Base-by-base conservation (phyloP, 2,797 vertebrate species). In the Syndactyla subalaris region DNA sequence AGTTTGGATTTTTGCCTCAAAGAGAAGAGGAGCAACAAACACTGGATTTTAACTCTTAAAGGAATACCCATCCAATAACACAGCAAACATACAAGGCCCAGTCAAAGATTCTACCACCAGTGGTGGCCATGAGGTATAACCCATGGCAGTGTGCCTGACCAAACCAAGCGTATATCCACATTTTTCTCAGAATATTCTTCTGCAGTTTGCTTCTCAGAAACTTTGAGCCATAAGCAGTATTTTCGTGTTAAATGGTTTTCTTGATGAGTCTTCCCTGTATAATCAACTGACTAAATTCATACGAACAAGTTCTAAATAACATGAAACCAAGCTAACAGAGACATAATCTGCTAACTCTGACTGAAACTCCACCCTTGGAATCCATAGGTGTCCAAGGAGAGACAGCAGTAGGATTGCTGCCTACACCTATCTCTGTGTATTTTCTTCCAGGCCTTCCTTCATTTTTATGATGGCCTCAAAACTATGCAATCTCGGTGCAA, bases 261-360 rank as follows among this genome's bases (percentile, higher is more conserved):
- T 67, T 30, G 30, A 34, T n/a, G 21, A 45, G n/a, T 48, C 67
- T 52, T 65, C 55, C 26, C 66, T 57, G 32, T 52, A 59, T 38
- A 63, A 87, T 41, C n/a, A 62, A 68, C n/a, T 74, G n/a, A 34
- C 1, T 54, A 58, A 23, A 52, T 41, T 51, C 18, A 2, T 6
- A 77, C 61, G 15, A 92, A 52, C 65, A 67, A 87, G 59, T 23
- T 85, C 48, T 79, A 91, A 73, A 70, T 39, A 82, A 85, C 43
- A 52, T 0, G 1, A 89, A 82, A n/a, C 1, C 29, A 74, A 91
- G 16, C 6, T n/a, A 80, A 38, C 32, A 67, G 36, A 41, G 18
- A 63, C 0, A 39, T 43, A 51, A 68, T 27, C 26, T 72, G 32
- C 58, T 90, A 74, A 73, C 29, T 66, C 62, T 83, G 43, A 62